Evolutionary conservation across 2,888 invertebrate species (phyloP), one percentile per base, ranked within the genome.

Genomic region (Drosophila austrosaltans): DNA sequence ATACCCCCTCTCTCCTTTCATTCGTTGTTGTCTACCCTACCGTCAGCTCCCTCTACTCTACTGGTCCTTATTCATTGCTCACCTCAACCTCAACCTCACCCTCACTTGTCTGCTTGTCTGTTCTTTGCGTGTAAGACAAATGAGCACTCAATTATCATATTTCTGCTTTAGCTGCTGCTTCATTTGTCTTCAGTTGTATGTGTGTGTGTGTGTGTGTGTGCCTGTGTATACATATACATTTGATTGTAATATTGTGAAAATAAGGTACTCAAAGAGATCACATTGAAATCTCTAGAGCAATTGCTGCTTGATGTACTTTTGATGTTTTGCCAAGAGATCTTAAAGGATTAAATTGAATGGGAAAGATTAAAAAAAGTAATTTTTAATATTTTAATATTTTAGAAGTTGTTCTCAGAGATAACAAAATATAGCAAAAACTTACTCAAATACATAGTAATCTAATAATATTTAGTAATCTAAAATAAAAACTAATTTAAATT

Each of bases 61-160:
- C 48, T 48, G 48, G 22, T 48, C 48, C 48, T 48, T 48, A 16
- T 22, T 5, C 7, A 36, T 48, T 40, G 28, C 32, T 61, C 65
- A 2, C 53, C 40, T 8, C 48, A 8, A 2, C 53, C 40, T 8
- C 48, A 8, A 30, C 56, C 44, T 20, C 10, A 8, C 64, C 56
- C 44, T 56, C 30, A 32, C 36, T 44, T 44, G 16, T 40, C 54
- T 36, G 53, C 30, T 63, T 63, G 57, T 73, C 68, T 59, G 69
- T 69, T 72, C 81, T 64, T 72, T 76, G 79, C 84, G 72, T 78
- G 78, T 79, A 83, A 83, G 82, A 83, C 87, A 83, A 83, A 83
- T 83, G 82, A 83, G 84, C 87, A 84, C 82, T 87, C 82, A 87
- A 83, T 83, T 83, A 83, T 87, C 87, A 87, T 87, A 87, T 87